phyloP scores from a whole-genome alignment of 2,113 vertebrate genomes.

The Lathamus discolor region DNA sequence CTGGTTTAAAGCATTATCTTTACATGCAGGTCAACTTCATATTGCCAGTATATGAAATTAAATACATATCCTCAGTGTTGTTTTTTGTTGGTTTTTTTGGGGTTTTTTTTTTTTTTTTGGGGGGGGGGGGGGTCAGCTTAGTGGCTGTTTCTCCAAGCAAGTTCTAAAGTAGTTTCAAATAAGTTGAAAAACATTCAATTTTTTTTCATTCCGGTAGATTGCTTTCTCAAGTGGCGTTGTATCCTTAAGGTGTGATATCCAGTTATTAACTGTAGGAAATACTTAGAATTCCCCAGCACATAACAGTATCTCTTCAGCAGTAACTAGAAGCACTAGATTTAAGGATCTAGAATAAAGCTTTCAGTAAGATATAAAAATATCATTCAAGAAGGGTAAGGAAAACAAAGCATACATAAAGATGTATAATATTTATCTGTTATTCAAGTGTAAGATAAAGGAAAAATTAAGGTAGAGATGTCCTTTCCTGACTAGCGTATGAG shows the following conservation, averaged over 20 bases:
- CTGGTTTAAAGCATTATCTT: background rate
- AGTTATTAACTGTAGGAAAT: background rate
- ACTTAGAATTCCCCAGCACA: background rate
- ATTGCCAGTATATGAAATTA: background rate
- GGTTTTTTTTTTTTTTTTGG: too few relatives aligned
- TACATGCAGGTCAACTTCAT: background rate
- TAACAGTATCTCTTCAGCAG: background rate
- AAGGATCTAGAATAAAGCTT: background rate
- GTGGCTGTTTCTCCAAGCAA: background rate
- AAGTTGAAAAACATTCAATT: background rate
- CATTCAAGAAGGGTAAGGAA: background rate
- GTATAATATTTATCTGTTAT: background rate
- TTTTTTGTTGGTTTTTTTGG: too few relatives aligned
- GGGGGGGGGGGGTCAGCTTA: background rate
- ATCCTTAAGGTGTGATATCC: background rate
- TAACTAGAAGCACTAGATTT: background rate
- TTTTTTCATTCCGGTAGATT: background rate
- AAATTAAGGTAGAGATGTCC: background rate
- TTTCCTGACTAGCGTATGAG: background rate
- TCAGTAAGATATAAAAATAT: background rate
- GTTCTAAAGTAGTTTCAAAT: background rate
- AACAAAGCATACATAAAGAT: background rate
- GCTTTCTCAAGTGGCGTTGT: background rate
- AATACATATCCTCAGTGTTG: background rate
- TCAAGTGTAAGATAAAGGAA: background rate